Conservation (phyloP, 2,888 invertebrate species). For the Mamestra brassicae region DNA sequence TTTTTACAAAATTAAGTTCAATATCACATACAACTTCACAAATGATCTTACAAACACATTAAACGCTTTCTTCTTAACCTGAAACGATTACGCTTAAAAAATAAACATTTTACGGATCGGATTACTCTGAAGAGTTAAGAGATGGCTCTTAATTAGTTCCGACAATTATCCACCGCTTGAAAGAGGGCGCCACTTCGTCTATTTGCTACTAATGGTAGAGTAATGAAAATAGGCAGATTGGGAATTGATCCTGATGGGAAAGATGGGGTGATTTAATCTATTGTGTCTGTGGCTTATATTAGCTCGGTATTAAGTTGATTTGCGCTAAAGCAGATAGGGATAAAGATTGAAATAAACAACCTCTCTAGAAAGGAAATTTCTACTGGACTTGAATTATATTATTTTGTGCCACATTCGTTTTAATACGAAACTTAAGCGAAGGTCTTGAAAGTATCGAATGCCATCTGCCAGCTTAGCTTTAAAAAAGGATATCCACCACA, state of each 20-base stretch:
- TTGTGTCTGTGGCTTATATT: constrained; percentile 2
- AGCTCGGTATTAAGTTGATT: constrained; percentile 16
- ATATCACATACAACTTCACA: not conserved
- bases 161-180: constrained; percentile 49
- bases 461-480: not conserved
- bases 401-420: not conserved
- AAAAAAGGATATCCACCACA: not conserved
- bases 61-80: constrained; percentile 3
- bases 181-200: constrained; percentile 38
- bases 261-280: constrained; percentile 11
- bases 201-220: constrained; percentile 31
- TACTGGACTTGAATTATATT: too few relatives aligned
- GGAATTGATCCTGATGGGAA: constrained; percentile 17
- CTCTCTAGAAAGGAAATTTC: not conserved
- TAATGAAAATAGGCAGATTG: constrained; percentile 56
- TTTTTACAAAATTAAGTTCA: too few relatives aligned
- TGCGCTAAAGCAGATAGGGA: not conserved
- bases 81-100: constrained; percentile 5
- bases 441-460: not conserved
- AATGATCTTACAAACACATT: not conserved
- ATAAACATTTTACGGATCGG: constrained; percentile 41
- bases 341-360: not conserved
- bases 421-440: not conserved
- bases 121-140: constrained; percentile 51
- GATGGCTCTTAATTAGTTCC: constrained; percentile 57